These are phyloP conservation scores for Leptinotarsa tumamoca DNA, from an alignment of 2,888 invertebrate genomes.

Conservation along the genomic window DNA sequence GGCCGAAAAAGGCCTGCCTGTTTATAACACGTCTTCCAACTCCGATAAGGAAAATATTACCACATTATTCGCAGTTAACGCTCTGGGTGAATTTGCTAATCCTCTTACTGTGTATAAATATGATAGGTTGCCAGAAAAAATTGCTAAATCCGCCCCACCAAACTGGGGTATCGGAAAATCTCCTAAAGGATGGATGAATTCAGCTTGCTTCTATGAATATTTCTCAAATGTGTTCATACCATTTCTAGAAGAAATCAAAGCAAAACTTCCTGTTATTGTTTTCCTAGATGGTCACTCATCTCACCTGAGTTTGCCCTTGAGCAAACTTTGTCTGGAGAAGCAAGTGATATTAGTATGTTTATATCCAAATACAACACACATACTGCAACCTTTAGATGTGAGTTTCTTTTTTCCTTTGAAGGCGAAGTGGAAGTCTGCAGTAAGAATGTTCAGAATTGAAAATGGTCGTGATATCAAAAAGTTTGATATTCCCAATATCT, in stretches of 20 bases:
- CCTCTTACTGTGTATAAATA: too few relatives aligned
- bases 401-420: constrained; percentile 27
- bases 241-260: neutral
- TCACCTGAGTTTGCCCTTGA: constrained; percentile 34
- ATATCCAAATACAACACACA: neutral
- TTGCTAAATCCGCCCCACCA: too few relatives aligned
- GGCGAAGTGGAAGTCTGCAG: constrained; percentile 12
- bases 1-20: too few relatives aligned
- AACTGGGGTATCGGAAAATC: too few relatives aligned
- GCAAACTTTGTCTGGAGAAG: constrained; percentile 26
- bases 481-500: constrained; percentile 21
- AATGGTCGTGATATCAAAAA: constrained; percentile 24
- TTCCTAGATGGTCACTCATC: constrained; percentile 27
- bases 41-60: too few relatives aligned
- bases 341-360: constrained; percentile 32
- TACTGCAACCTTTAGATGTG: constrained; percentile 38
- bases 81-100: too few relatives aligned
- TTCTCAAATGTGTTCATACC: too few relatives aligned
- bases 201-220: too few relatives aligned
- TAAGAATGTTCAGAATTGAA: constrained; percentile 28
- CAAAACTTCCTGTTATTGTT: constrained; percentile 8
- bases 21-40: too few relatives aligned
- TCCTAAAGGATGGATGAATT: too few relatives aligned
- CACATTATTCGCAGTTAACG: too few relatives aligned
- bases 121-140: too few relatives aligned